Percentiles rank a stretch among this genome's conserved stretches.
Conservation (phyloP, 2,113 vertebrate genomes). For the Poeciliopsis turrubarensis region DNA sequence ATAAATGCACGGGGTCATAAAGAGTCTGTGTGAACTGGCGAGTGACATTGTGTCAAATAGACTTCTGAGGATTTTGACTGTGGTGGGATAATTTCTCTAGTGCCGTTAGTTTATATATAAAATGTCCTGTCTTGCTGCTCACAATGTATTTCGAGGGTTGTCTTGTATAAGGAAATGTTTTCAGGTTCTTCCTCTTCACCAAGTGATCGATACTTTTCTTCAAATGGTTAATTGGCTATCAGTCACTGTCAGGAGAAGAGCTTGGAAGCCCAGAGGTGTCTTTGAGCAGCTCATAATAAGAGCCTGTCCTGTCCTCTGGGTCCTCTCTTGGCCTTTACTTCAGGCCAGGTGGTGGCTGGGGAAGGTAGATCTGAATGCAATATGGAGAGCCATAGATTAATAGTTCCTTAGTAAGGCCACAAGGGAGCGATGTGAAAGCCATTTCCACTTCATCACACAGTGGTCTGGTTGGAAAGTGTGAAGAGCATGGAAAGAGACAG, state of each 20-base stretch:
- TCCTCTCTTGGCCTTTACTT: constrained; percentile 69
- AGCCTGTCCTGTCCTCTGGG: constrained; percentile 74
- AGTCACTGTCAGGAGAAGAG: constrained; percentile 77
- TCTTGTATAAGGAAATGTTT: constrained; percentile 57
- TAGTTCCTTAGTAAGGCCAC: constrained; percentile 75
- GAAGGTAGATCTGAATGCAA: constrained; percentile 75
- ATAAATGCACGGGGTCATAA: not conserved
- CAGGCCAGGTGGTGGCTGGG: constrained; percentile 67
- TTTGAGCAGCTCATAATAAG: constrained; percentile 76
- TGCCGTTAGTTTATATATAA: constrained; percentile 33
- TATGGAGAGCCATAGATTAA: constrained; percentile 75
- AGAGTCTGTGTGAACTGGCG: not conserved
- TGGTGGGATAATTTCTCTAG: not conserved
- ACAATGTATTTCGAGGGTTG: constrained; percentile 47
- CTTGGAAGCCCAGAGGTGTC: constrained; percentile 78
- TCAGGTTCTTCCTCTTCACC: constrained; percentile 59
- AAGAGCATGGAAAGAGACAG: constrained; percentile 15
- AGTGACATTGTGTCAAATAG: constrained; percentile 13
- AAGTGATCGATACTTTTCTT: constrained; percentile 78
- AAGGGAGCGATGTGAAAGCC: constrained; percentile 77
- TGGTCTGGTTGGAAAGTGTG: constrained; percentile 45
- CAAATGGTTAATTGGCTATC: constrained; percentile 83
- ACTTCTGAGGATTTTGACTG: not conserved
- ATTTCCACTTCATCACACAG: constrained; percentile 70
- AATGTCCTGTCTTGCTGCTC: constrained; percentile 36